These are phyloP conservation scores for Brassicogethes aeneus DNA, from an alignment of 2,888 invertebrate genomes.

Conservation along the genomic window DNA sequence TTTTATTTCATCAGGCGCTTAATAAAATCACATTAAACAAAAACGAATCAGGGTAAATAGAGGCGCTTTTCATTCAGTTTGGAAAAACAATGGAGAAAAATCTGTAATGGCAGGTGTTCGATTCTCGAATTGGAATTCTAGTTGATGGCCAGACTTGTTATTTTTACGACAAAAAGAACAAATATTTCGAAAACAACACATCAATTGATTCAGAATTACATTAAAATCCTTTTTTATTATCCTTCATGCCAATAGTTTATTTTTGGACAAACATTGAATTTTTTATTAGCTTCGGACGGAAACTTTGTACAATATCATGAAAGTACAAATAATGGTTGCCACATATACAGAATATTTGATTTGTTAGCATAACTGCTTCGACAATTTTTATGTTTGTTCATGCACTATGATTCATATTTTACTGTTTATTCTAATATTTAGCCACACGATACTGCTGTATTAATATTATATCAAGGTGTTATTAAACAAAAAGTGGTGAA, in stretches of 20 bases:
- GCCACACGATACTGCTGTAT: no score
- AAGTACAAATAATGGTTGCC: slow-evolving; percentile 10
- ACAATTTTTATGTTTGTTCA: slow-evolving; percentile 10
- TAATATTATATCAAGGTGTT: no score
- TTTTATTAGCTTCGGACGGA: slow-evolving; percentile 23
- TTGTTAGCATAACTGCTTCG: slow-evolving; percentile 10
- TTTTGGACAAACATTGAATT: slow-evolving; percentile 21
- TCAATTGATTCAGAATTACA: no score
- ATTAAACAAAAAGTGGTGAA: no score
- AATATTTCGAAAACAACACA: no score
- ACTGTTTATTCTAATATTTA: no score
- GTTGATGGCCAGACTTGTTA: no score
- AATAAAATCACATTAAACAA: not conserved
- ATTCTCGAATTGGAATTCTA: not conserved
- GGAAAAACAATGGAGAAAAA: not conserved
- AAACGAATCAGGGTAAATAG: slow-evolving; percentile 1
- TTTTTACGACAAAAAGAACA: no score
- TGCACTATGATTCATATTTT: slow-evolving; percentile 8
- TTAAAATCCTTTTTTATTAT: not conserved
- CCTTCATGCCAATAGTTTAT: slow-evolving; percentile 11
- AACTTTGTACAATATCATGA: slow-evolving; percentile 17
- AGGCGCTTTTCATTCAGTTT: not conserved
- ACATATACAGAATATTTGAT: slow-evolving; percentile 19
- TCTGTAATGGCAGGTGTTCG: not conserved
- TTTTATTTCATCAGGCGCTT: not conserved